Conservation (phyloP, 1,140 invertebrate genomes). For the Drosophila watanabei region DNA sequence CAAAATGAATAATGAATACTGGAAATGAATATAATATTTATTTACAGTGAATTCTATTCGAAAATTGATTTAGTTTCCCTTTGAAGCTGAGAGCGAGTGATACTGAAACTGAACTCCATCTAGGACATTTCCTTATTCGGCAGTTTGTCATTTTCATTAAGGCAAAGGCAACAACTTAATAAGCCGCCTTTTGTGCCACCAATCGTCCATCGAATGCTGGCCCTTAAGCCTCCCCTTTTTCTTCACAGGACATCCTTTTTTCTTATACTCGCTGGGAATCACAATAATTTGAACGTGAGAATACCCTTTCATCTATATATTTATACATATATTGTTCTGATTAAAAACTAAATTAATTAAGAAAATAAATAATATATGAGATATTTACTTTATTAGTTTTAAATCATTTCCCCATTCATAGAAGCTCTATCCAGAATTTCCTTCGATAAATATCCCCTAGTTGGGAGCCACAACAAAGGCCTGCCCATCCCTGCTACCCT, state of each 20-base stretch:
- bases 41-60: not conserved
- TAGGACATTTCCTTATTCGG: slow-evolving; percentile 21
- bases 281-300: no score
- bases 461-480: not conserved
- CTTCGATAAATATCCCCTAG: not conserved
- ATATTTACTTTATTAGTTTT: no score
- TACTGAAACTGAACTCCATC: slow-evolving; percentile 12
- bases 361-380: no score
- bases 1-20: no score
- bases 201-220: not conserved
- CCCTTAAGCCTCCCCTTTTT: not conserved
- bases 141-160: slow-evolving; percentile 56
- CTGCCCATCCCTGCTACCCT: slow-evolving; percentile 17
- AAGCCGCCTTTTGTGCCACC: slow-evolving; percentile 30
- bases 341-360: no score
- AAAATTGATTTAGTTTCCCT: slow-evolving; percentile 40
- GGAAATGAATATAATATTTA: not conserved
- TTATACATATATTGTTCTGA: not conserved
- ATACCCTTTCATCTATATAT: not conserved
- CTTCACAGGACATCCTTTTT: not conserved
- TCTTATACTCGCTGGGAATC: not conserved
- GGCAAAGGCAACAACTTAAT: slow-evolving; percentile 48
- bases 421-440: not conserved
- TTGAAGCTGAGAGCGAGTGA: not conserved
- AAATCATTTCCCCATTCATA: no score